These are phyloP conservation scores for Sminthurides bifidus DNA, from an alignment of 1,140 invertebrate species.

Conservation along the genomic window DNA sequence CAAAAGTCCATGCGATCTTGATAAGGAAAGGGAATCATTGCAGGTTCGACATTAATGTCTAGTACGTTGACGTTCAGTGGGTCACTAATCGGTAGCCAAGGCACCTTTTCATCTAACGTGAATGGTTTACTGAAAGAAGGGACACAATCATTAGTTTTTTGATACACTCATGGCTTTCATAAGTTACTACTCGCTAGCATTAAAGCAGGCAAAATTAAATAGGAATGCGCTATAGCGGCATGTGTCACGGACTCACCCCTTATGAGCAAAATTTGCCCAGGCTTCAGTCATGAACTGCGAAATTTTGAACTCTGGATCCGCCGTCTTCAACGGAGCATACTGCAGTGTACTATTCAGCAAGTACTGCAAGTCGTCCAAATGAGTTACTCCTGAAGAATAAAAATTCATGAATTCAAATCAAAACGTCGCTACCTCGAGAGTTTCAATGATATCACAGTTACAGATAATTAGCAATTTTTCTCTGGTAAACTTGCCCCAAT, in stretches of 20 bases:
- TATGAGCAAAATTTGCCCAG: slow-evolving; percentile 4
- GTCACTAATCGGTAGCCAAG: slow-evolving; percentile 5
- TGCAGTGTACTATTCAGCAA: background rate
- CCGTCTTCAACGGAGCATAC: background rate
- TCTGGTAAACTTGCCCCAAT: slow-evolving; percentile 6
- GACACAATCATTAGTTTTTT: too few species aligned
- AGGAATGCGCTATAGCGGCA: background rate
- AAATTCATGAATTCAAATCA: background rate
- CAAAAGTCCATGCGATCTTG: slow-evolving; percentile 3
- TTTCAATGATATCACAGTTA: background rate
- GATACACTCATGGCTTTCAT: too few species aligned
- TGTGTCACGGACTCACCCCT: background rate
- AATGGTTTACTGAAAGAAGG: background rate
- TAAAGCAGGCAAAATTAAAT: background rate
- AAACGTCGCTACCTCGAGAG: background rate
- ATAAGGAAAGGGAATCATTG: slow-evolving; percentile 7
- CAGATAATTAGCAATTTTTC: background rate
- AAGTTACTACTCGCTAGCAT: background rate
- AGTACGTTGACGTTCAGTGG: background rate
- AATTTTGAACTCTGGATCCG: slow-evolving; percentile 6
- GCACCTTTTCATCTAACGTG: background rate
- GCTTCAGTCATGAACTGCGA: slow-evolving; percentile 4
- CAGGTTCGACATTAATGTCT: background rate
- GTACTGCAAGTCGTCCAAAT: slow-evolving; percentile 9
- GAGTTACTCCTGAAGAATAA: background rate